Evolutionary conservation across 2,888 invertebrate species (phyloP).

Genomic region (Eupeodes luniger): DNA sequence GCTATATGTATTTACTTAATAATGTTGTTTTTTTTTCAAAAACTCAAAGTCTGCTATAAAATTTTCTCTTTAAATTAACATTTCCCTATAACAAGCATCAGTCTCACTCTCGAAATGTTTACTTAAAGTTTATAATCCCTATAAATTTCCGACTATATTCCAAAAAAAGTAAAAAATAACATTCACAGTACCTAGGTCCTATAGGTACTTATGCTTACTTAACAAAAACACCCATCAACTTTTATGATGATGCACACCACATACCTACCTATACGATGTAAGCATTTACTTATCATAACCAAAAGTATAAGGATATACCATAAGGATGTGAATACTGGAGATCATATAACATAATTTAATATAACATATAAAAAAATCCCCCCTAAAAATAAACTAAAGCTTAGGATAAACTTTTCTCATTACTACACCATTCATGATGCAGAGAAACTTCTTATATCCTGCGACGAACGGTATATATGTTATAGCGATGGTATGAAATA

Average conservation of each 20-base stretch:
- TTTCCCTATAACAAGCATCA: no score
- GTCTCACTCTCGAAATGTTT: no score
- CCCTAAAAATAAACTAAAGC: neutral
- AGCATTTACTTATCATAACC: neutral
- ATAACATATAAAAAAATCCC: constrained; percentile 30
- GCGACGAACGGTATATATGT: constrained; percentile 2
- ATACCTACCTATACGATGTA: neutral
- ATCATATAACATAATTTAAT: constrained; percentile 7
- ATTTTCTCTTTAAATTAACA: no score
- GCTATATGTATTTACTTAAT: no score
- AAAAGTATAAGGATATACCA: constrained; percentile 13
- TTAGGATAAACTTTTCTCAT: constrained; percentile 63
- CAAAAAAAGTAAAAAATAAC: neutral
- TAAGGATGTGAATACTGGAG: no score
- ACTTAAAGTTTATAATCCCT: no score
- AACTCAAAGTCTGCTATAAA: no score
- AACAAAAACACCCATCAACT: constrained; percentile 5
- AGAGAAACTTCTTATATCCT: constrained; percentile 39
- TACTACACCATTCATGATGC: constrained; percentile 35
- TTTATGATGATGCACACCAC: neutral
- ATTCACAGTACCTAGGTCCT: neutral
- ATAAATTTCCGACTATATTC: neutral
- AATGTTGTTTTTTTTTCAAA: no score
- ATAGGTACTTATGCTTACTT: no score
- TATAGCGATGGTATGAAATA: neutral